Percentiles rank a stretch among this genome's conserved stretches.
Conservation (phyloP, 2,797 vertebrate species). For the Ceryle rudis region DNA sequence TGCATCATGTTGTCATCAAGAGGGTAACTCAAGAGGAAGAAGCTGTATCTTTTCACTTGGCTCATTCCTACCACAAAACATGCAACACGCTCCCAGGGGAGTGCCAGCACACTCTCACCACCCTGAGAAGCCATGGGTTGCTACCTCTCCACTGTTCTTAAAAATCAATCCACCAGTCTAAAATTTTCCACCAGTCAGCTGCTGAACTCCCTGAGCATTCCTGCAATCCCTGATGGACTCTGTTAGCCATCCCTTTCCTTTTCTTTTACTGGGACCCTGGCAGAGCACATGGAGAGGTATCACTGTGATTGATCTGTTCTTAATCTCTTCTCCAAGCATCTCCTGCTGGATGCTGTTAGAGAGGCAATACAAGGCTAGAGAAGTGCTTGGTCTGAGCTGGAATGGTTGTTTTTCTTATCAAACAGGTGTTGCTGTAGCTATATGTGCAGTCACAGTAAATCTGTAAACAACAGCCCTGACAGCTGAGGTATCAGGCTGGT, state of each 20-base stretch:
- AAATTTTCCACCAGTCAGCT: not conserved
- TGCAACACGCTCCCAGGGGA: rapidly evolving
- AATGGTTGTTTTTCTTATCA: not conserved
- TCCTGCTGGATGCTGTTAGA: not conserved
- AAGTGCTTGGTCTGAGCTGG: not conserved
- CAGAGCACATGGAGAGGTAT: rapidly evolving
- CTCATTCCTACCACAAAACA: not conserved
- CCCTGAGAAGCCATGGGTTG: not conserved
- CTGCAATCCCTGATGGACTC: not conserved
- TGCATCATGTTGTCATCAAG: not conserved
- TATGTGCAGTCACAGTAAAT: not conserved
- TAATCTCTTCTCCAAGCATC: not conserved
- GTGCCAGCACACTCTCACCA: not conserved
- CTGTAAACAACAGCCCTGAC: not conserved
- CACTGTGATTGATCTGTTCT: not conserved
- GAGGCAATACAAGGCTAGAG: not conserved
- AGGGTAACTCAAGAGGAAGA: not conserved
- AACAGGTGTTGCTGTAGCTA: not conserved
- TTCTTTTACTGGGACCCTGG: not conserved
- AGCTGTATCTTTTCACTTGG: not conserved
- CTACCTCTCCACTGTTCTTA: not conserved
- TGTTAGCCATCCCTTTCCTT: not conserved
- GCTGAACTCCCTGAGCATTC: not conserved
- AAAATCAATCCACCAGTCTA: not conserved
- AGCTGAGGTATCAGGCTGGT: not conserved